Conservation (phyloP, 1,140 invertebrate species). For the Drosophila bocki region DNA sequence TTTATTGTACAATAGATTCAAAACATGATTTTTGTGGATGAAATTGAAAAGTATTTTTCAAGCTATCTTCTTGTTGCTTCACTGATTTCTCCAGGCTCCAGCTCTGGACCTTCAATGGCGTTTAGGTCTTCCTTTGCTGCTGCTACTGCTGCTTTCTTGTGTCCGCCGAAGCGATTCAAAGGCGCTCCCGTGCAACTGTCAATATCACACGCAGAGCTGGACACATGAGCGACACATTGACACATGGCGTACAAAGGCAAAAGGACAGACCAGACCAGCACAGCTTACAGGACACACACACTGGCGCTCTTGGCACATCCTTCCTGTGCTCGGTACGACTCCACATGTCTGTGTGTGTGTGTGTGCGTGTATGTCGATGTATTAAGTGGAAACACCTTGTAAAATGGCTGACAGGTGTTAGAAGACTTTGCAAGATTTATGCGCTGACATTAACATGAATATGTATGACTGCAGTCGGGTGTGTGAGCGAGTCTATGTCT, state of each 20-base stretch:
- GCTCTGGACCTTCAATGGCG: constrained; percentile 5
- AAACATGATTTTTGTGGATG: neutral
- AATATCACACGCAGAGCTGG: constrained; percentile 79
- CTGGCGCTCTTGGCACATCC: constrained; percentile 15
- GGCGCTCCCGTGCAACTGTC: constrained; percentile 60
- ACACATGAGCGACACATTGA: constrained; percentile 82
- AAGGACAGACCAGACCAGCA: constrained; percentile 40
- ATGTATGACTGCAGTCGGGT: constrained; percentile 66
- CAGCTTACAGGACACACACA: constrained; percentile 20
- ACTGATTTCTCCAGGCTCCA: neutral
- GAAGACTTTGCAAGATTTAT: constrained; percentile 84
- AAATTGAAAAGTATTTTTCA: neutral
- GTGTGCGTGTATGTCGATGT: constrained; percentile 55
- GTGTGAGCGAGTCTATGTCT: constrained; percentile 3
- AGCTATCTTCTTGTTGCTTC: neutral
- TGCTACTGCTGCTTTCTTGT: constrained; percentile 9
- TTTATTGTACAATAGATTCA: neutral
- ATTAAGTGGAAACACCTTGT: constrained; percentile 83
- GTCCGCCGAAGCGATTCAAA: constrained; percentile 46
- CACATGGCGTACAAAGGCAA: constrained; percentile 79
- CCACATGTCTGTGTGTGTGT: constrained; percentile 3
- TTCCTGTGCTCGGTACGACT: constrained; percentile 14
- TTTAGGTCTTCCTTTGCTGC: constrained; percentile 4
- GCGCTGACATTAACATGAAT: constrained; percentile 83
- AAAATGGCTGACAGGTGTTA: constrained; percentile 83